Evolutionary conservation across 2,113 vertebrate genomes (phyloP), one percentile per base, ranked within the genome.

Genomic region (Fukomys damarensis): DNA sequence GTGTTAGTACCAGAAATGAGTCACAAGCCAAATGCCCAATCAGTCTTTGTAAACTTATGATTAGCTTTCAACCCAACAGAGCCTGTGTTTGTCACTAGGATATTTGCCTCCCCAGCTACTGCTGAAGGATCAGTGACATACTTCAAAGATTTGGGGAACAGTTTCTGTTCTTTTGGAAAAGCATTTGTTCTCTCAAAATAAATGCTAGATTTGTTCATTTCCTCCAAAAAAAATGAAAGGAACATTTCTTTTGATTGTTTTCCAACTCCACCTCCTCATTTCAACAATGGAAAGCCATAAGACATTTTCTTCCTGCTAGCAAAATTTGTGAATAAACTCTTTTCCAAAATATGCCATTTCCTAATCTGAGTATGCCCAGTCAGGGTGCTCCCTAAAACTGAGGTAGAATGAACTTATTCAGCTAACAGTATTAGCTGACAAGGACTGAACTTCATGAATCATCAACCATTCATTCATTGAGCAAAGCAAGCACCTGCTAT

Each of bases 41-140:
- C 92, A 96, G 87, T 85, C 96, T 94, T 97, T 97, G 89, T 89
- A 97, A 97, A 97, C 52, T 81, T 94, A 83, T 85, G 88, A 96
- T 94, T 94, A 86, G 86, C 87, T 98, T 98, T 96, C 96, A 98
- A 91, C 58, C 86, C 84, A 94, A 97, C 89, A 98, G 97, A 98
- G 95, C 56, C 85, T 68, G 89, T 68, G 66, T 96, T 93, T 94
- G 59, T 79, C 95, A 82, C 52, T 30, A 95, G 72, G 38, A 97
- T 85, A 93, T 0, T 86, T 28, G 58, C 95, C 97, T 97, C 86
- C 94, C 46, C 68, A 96, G 97, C 32, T 68, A 93, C 88, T 91
- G 92, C 58, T 98, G 92, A 97, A 97, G 95, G 95, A 77, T 95
- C 65, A 96, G 74, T 63, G 97, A 96, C 85, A 96, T 84, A 95